Base-by-base conservation (phyloP, 2,113 vertebrate genomes). In the Dasypus novemcinctus region DNA sequence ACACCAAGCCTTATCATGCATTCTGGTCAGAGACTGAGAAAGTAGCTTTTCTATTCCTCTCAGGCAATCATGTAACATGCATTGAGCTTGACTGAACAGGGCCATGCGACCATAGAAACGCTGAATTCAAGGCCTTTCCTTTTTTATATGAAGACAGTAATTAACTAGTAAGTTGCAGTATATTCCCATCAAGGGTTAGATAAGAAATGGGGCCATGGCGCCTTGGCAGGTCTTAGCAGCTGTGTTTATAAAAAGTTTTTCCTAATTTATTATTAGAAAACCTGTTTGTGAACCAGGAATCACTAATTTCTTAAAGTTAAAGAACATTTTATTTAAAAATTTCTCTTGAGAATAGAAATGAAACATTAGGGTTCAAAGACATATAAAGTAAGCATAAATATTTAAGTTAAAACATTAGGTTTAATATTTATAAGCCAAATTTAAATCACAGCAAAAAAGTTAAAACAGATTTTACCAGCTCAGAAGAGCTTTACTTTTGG, bases 11-110 rank as follows among this genome's bases (percentile, higher is more conserved):
- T 99, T 98, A 99, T 99, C 99, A 98, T 57, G 89, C 96, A 99
- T 99, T 99, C 99, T 98, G 98, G 98, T 98, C 99, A 99, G 98
- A 98, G 97, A 98, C 97, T 97, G 98, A 97, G 98, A 98, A 97
- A 98, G 98, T 93, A 97, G 97, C 98, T 98, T 98, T 98, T 96
- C 96, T 90, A 33, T 97, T 98, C 97, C 98, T 98, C 98, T 97
- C 97, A 98, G 98, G 98, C 98, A 98, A 96, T 97, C 95, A 96
- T 90, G 97, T 96, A 98, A 98, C 97, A 96, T 91, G 94, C 97
- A 96, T 75, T 97, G 97, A 98, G 98, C 98, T 97, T 68, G 89
- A 96, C 94, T n/a, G 97, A 98, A 97, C 98, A 95, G 96, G 97
- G 98, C 94, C 83, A 94, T 92, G 86, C 52, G 25, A 96, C 91